Evolutionary conservation across 2,113 vertebrate genomes (phyloP).

Genomic region (Colistium nudipinnis): DNA sequence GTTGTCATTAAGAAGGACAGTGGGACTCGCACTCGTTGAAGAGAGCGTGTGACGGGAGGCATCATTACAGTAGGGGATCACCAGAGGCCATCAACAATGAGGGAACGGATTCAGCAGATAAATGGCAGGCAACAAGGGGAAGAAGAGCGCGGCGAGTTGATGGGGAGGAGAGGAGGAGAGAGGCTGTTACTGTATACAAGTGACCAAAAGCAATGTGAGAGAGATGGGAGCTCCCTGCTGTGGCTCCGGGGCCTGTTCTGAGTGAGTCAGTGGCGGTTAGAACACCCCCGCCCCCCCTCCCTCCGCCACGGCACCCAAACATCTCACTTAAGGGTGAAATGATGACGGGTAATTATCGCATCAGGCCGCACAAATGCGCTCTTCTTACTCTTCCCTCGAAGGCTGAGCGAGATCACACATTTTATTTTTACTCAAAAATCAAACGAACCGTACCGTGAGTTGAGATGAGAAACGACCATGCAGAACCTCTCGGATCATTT

Average conservation of each 20-base stretch:
- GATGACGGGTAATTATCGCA: conserved; percentile 51
- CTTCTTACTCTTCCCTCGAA: background rate
- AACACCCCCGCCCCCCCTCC: conserved; percentile 21
- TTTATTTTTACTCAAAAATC: conserved; percentile 15
- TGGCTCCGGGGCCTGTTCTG: conserved; percentile 20
- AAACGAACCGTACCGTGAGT: background rate
- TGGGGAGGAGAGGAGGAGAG: conserved; percentile 12
- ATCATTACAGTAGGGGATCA: conserved; percentile 46
- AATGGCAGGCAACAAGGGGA: conserved; percentile 15
- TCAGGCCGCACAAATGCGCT: background rate
- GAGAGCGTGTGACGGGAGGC: background rate
- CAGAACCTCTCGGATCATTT: background rate
- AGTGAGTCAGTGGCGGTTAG: conserved; percentile 30
- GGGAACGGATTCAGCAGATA: conserved; percentile 24
- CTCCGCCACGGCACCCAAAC: background rate
- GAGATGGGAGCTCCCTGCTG: conserved; percentile 13
- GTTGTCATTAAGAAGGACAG: conserved; percentile 37
- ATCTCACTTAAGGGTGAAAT: conserved; percentile 28
- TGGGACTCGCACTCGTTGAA: conserved; percentile 17
- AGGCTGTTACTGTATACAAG: conserved; percentile 22
- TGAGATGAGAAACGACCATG: background rate
- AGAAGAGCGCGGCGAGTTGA: background rate
- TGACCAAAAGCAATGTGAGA: conserved; percentile 48
- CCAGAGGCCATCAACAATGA: conserved; percentile 34
- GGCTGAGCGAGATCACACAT: background rate